phyloP scores from a whole-genome alignment of 2,113 vertebrate genomes.

The Pica pica region DNA sequence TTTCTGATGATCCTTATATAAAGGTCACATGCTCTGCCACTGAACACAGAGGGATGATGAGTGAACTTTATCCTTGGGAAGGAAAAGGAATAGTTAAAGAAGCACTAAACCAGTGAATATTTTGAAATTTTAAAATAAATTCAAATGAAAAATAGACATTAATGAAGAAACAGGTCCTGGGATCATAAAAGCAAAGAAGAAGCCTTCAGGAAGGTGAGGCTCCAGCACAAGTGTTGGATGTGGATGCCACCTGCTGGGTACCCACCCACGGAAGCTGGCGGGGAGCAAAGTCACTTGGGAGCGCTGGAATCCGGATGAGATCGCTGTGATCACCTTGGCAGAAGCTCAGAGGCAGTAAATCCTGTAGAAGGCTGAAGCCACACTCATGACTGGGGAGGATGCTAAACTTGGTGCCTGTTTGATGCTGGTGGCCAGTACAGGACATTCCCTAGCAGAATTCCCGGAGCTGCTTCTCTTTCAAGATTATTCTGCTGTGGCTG shows the following conservation, averaged over 20 bases:
- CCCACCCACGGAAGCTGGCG: neutral
- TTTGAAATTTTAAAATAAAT: neutral
- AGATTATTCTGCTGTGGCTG: neutral
- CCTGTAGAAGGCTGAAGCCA: neutral
- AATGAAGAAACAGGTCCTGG: neutral
- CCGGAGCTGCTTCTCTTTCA: neutral
- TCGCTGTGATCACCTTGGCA: neutral
- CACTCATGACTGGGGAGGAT: neutral
- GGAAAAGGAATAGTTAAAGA: neutral
- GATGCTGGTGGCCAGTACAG: neutral
- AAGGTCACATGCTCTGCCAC: neutral
- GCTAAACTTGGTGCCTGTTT: neutral
- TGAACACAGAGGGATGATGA: neutral
- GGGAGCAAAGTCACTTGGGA: neutral
- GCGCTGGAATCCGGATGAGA: neutral
- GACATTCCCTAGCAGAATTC: neutral
- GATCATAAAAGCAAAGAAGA: neutral
- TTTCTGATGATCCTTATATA: neutral
- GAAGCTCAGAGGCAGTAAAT: neutral
- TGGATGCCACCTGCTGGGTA: constrained; percentile 49
- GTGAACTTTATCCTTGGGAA: neutral
- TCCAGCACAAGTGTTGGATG: neutral
- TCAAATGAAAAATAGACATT: neutral
- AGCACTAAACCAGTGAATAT: neutral
- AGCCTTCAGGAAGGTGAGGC: neutral